A percentile compares a stretch with the other conserved stretches of the same genome.
These are phyloP conservation scores for Monochamus alternatus DNA, from an alignment of 2,888 invertebrate species.

Conservation along the genomic window DNA sequence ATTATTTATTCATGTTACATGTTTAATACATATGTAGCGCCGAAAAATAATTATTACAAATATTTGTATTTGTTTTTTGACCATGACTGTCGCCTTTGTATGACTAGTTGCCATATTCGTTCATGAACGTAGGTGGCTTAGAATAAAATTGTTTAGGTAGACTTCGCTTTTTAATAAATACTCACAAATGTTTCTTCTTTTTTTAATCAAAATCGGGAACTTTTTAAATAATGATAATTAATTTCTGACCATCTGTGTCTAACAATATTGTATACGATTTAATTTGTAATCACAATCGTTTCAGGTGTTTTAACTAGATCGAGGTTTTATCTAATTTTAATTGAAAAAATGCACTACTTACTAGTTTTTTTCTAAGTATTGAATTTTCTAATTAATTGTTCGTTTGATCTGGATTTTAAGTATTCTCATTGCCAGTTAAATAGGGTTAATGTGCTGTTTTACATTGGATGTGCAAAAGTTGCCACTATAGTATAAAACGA, in stretches of 20 bases:
- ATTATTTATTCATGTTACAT: neutral
- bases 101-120: neutral
- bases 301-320: slow-evolving; percentile 9
- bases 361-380: neutral
- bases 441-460: slow-evolving; percentile 24
- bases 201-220: too few species aligned
- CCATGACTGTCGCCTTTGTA: neutral
- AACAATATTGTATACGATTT: neutral
- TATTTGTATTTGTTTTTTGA: neutral
- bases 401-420: slow-evolving; percentile 7
- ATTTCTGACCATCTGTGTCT: too few species aligned
- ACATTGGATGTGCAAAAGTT: neutral
- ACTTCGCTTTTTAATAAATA: too few species aligned
- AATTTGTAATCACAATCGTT: neutral
- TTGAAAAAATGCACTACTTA: slow-evolving; percentile 6
- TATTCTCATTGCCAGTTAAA: slow-evolving; percentile 29
- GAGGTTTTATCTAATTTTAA: neutral
- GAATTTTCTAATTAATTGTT: slow-evolving; percentile 35
- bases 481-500: too few species aligned
- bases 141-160: neutral
- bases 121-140: neutral
- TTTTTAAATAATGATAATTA: too few species aligned
- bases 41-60: neutral
- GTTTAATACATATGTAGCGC: neutral
- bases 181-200: too few species aligned